Evolutionary conservation across 2,797 vertebrate genomes (phyloP).

Genomic region (Nannoperca australis): DNA sequence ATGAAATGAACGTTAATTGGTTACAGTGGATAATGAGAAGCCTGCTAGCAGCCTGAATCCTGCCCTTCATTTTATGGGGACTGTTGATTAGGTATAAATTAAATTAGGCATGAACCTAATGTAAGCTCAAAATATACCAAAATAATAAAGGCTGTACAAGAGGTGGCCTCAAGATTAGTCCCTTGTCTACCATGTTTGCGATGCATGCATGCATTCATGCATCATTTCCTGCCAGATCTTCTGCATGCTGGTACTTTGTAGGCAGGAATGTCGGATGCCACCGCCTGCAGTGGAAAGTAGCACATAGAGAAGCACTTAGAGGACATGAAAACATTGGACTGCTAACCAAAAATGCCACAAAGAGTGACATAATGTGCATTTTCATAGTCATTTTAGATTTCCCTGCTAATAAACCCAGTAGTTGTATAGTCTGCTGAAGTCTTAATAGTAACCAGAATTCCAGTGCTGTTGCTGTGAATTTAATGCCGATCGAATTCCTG

Average conservation of each 20-base stretch:
- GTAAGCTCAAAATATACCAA: not conserved
- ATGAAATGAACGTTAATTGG: not conserved
- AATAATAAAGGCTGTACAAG: not conserved
- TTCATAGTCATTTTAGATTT: not conserved
- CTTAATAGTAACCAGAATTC: conserved; percentile 29
- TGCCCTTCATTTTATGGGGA: not conserved
- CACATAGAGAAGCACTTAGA: conserved; percentile 17
- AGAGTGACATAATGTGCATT: not conserved
- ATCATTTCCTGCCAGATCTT: conserved; percentile 33
- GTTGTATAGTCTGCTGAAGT: not conserved
- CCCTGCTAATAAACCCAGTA: not conserved
- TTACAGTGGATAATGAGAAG: not conserved
- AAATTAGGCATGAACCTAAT: not conserved
- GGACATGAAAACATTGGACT: not conserved
- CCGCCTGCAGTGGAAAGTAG: conserved; percentile 35
- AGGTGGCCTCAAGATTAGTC: not conserved
- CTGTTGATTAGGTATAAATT: not conserved
- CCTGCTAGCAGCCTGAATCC: not conserved
- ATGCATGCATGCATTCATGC: not conserved
- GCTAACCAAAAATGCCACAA: not conserved
- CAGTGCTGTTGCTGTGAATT: conserved; percentile 32
- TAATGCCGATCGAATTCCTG: conserved; percentile 45
- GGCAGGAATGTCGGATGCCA: conserved; percentile 14
- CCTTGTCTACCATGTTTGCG: not conserved
- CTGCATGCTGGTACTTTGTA: not conserved